These are phyloP conservation scores for Coregonus clupeaformis DNA, from an alignment of 2,113 vertebrate species.

Conservation along the genomic window DNA sequence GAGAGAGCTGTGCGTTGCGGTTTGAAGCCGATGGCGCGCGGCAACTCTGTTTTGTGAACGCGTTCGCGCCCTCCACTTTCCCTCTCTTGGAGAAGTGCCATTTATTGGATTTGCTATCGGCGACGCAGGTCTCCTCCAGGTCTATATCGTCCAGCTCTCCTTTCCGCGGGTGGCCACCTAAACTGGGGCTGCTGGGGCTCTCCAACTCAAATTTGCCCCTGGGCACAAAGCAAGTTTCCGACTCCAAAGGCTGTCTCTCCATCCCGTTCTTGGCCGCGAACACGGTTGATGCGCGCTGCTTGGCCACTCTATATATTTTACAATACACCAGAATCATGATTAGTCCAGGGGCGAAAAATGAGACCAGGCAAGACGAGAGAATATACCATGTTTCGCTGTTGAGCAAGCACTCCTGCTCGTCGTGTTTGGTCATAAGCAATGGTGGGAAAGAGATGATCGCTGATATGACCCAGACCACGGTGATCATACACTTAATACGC, in stretches of 20 bases:
- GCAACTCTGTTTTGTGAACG: constrained; percentile 43
- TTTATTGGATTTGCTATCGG: constrained; percentile 38
- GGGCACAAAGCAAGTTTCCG: constrained; percentile 64
- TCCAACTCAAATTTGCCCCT: constrained; percentile 42
- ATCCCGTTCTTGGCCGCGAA: constrained; percentile 69
- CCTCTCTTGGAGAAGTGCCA: constrained; percentile 47
- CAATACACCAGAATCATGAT: constrained; percentile 86
- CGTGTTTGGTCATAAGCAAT: constrained; percentile 67
- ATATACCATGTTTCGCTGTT: constrained; percentile 88
- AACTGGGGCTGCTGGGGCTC: constrained; percentile 44
- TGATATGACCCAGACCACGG: constrained; percentile 75
- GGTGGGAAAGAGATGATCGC: constrained; percentile 83
- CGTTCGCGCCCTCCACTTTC: constrained; percentile 39
- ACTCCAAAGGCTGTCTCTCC: constrained; percentile 59
- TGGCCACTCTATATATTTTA: constrained; percentile 82
- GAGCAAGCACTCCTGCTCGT: constrained; percentile 71
- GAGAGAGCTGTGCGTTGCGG: constrained; percentile 52
- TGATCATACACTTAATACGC: constrained; percentile 81
- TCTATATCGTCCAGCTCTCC: constrained; percentile 71
- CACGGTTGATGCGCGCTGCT: constrained; percentile 71
- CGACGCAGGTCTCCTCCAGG: constrained; percentile 63
- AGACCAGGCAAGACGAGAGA: constrained; percentile 81
- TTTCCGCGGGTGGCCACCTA: constrained; percentile 38
- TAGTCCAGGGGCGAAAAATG: constrained; percentile 83
- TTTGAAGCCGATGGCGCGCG: constrained; percentile 47